Conservation (phyloP, 2,888 invertebrate genomes). For the Griposia aprilina region DNA sequence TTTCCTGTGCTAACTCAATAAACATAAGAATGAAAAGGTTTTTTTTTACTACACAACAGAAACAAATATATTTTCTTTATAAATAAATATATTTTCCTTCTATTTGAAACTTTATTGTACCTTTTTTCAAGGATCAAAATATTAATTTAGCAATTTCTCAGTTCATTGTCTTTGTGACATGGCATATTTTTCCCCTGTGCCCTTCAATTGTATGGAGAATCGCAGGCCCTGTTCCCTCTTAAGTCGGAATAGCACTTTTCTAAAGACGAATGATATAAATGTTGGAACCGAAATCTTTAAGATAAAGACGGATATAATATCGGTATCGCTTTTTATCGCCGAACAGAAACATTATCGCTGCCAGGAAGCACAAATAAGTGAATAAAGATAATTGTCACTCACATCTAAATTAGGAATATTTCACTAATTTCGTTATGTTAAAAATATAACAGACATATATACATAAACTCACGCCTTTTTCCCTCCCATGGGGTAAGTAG, state of each 20-base stretch:
- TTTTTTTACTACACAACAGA: slow-evolving; percentile 30
- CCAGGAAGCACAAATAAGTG: neutral
- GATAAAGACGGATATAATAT: neutral
- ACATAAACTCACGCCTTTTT: too few relatives aligned
- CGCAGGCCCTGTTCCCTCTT: too few relatives aligned
- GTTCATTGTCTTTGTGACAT: slow-evolving; percentile 30
- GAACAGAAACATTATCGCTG: neutral
- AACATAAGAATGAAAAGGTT: slow-evolving; percentile 32
- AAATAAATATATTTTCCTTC: slow-evolving; percentile 37
- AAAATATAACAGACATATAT: too few relatives aligned
- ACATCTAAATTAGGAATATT: neutral
- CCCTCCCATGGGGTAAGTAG: too few relatives aligned
- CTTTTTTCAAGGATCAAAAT: slow-evolving; percentile 47
- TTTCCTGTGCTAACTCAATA: slow-evolving; percentile 36
- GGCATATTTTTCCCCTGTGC: slow-evolving; percentile 20
- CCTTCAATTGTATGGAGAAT: too few relatives aligned
- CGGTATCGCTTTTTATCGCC: neutral
- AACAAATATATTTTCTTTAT: slow-evolving; percentile 41
- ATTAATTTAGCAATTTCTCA: slow-evolving; percentile 32
- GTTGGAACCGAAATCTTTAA: neutral
- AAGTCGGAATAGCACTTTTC: neutral
- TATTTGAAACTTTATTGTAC: slow-evolving; percentile 21
- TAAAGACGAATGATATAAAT: neutral
- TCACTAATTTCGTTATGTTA: neutral
- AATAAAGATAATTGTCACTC: neutral